Base-by-base conservation (phyloP, 2,888 invertebrate species). In the Chloroclysta siterata region DNA sequence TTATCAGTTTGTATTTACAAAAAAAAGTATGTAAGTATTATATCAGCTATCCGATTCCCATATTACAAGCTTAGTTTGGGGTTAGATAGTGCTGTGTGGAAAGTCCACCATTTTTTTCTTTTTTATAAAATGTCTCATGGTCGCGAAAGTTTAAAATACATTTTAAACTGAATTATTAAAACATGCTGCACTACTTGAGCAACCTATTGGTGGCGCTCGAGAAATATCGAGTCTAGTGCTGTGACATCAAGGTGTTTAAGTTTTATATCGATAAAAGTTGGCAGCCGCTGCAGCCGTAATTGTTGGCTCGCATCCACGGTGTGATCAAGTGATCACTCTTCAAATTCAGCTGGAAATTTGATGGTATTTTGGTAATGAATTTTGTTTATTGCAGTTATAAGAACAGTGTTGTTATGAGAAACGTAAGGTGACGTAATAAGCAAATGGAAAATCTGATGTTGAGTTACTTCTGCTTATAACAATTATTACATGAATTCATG, bases 201-300 rank as follows among this genome's bases (percentile, higher is more conserved):
- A 58, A 61, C 58, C 58, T 52, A 65, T 59, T 58, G 65, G 22
- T 22, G 46, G 28, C 51, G 61, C 59, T 56, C 8, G 51, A 48
- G 36, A 48, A 62, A 59, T 61, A 46, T 71, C 66, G 61, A 33
- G 46, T 48, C 29, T 67, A 71, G 72, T 64, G 71, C 53, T 66
- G 68, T 42, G 68, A 64, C 60, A 60, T 22, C 64, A 63, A 52
- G 36, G 44, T 62, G 51, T 59, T 61, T 47, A 54, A 65, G 61
- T 65, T 64, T 64, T 53, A 63, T 66, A 71, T 70, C 68, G 71
- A 70, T 66, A 57, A 66, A 66, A 66, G 60, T 70, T 70, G 70
- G 68, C 68, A 66, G 33, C 48, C 51, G 13, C 6, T 44, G 28
- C 46, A 10, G 56, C 63, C 60, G 60, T 70, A 70, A 70, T 68